Evolutionary conservation across 2,797 vertebrate species (phyloP).

Genomic region (Ambastaia sidthimunki): DNA sequence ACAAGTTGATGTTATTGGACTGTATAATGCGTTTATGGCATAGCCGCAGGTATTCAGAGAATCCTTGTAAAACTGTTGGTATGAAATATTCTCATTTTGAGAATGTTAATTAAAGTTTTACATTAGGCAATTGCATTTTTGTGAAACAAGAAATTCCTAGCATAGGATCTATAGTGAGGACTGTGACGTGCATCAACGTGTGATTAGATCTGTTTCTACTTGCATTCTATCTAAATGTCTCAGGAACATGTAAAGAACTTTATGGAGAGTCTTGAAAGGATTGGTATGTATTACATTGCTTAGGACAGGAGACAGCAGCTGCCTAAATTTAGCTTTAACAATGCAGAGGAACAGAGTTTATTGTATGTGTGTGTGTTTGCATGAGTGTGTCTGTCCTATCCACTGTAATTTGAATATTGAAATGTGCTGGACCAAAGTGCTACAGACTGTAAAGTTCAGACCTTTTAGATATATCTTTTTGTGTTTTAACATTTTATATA

Average conservation of each 20-base stretch:
- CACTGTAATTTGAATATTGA: background rate
- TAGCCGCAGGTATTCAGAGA: constrained; percentile 63
- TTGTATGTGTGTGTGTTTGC: constrained; percentile 42
- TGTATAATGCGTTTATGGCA: constrained; percentile 61
- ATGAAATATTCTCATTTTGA: background rate
- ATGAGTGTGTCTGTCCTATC: constrained; percentile 18
- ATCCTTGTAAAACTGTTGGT: constrained; percentile 36
- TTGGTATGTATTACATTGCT: constrained; percentile 74
- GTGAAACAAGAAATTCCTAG: no score
- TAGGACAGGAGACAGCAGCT: constrained; percentile 72
- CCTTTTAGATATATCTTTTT: no score
- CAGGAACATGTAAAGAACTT: constrained; percentile 61
- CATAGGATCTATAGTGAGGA: no score
- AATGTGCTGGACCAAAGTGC: background rate
- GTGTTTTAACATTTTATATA: no score
- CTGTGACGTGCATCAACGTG: background rate
- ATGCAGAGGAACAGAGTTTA: constrained; percentile 62
- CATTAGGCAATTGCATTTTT: constrained; percentile 20
- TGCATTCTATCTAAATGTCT: constrained; percentile 24
- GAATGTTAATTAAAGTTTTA: constrained; percentile 23
- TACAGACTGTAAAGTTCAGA: background rate
- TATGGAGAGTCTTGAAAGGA: constrained; percentile 75
- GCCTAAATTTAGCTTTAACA: constrained; percentile 82
- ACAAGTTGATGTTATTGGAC: constrained; percentile 67
- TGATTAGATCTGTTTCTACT: background rate